Conservation (phyloP, 1,140 invertebrate genomes). For the Drosophila kepulauana region DNA sequence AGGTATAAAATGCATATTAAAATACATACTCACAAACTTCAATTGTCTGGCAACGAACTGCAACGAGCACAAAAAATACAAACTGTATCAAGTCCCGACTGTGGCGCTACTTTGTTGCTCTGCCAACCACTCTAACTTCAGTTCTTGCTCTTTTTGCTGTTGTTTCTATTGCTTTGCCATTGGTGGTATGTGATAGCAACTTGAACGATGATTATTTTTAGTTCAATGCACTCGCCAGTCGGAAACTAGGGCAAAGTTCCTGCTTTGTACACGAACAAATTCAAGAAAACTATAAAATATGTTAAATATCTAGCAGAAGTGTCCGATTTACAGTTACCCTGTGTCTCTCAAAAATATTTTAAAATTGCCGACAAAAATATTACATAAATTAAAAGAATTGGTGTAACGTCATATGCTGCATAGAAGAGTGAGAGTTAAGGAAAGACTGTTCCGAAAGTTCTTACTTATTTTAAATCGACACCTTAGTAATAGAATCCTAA, state of each 20-base stretch:
- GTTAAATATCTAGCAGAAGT: too few relatives aligned
- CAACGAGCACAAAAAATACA: background rate
- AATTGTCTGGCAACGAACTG: conserved; percentile 23
- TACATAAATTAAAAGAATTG: too few relatives aligned
- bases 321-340: too few relatives aligned
- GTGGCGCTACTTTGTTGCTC: background rate
- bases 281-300: conserved; percentile 19
- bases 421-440: too few relatives aligned
- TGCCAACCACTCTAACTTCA: conserved; percentile 19
- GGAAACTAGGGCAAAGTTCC: conserved; percentile 62
- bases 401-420: too few relatives aligned
- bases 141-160: conserved; percentile 20
- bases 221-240: conserved; percentile 74
- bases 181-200: conserved; percentile 17
- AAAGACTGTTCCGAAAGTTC: too few relatives aligned
- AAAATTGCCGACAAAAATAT: too few relatives aligned
- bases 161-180: conserved; percentile 5
- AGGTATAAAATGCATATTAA: conserved; percentile 24
- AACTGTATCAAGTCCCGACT: background rate
- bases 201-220: conserved; percentile 63
- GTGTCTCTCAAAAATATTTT: too few relatives aligned
- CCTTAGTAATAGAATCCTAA: background rate
- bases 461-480: too few relatives aligned
- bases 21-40: conserved; percentile 19
- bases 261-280: conserved; percentile 5